phyloP scores from a whole-genome alignment of 2,113 vertebrate species.

The Xiphophorus couchianus region DNA sequence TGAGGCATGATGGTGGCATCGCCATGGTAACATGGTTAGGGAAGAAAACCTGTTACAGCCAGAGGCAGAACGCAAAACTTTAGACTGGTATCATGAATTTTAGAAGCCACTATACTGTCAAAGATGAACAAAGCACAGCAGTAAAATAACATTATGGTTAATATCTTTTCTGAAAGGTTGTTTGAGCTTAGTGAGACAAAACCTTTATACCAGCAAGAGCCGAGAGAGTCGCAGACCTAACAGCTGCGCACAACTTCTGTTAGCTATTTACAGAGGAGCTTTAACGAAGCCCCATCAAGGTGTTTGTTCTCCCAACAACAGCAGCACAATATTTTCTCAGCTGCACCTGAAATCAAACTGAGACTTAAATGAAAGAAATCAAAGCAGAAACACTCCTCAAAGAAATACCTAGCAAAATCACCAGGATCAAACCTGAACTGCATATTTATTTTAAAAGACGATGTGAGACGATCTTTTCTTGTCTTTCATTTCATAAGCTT shows the following conservation, averaged over 20 bases:
- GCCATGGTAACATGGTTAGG: not conserved
- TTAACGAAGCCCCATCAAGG: conserved; percentile 46
- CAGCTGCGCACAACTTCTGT: conserved; percentile 54
- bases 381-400: conserved; percentile 36
- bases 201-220: conserved; percentile 31
- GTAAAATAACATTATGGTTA: not conserved
- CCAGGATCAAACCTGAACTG: conserved; percentile 51
- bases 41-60: not conserved
- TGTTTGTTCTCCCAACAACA: conserved; percentile 44
- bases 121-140: too few species aligned
- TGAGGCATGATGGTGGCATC: not conserved
- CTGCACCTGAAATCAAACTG: conserved; percentile 37
- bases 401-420: conserved; percentile 48
- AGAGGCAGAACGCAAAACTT: not conserved
- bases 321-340: conserved; percentile 26
- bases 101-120: not conserved
- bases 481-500: not conserved
- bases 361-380: conserved; percentile 26
- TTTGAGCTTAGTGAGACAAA: conserved; percentile 33
- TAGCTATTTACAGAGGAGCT: conserved; percentile 40
- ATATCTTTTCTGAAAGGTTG: conserved; percentile 14
- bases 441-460: conserved; percentile 25
- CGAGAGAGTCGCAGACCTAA: conserved; percentile 30
- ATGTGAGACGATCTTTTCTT: not conserved
- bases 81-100: not conserved